Conservation (phyloP, 2,888 invertebrate species). For the Steromphala cineraria region DNA sequence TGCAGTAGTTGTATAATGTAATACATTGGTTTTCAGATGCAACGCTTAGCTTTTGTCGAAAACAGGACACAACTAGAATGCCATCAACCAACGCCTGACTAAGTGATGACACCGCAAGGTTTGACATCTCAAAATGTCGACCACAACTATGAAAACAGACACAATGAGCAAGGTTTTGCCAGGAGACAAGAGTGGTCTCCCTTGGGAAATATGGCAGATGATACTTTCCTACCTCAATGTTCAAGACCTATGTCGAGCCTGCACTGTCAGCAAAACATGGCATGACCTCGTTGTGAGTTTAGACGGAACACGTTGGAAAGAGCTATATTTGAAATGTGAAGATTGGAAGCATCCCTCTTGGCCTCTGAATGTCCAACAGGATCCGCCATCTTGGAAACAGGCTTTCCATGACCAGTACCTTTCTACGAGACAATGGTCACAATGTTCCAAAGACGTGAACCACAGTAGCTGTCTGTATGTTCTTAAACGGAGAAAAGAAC, state of each 20-base stretch:
- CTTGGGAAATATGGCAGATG: conserved; percentile 69
- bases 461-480: conserved; percentile 53
- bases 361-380: conserved; percentile 60
- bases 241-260: conserved; percentile 58
- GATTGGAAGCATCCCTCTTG: conserved; percentile 68
- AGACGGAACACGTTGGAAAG: conserved; percentile 63
- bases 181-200: conserved; percentile 60
- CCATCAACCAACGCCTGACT: no score
- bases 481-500: conserved; percentile 50
- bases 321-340: conserved; percentile 57
- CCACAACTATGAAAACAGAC: conserved; percentile 20
- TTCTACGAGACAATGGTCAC: conserved; percentile 59
- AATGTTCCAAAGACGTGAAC: conserved; percentile 41
- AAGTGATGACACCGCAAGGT: background rate
- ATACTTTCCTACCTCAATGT: conserved; percentile 62
- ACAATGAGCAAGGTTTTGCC: conserved; percentile 19
- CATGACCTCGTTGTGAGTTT: conserved; percentile 61
- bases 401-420: conserved; percentile 62
- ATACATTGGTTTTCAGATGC: no score
- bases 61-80: no score
- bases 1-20: no score
- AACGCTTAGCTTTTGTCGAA: no score
- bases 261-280: conserved; percentile 68
- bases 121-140: conserved; percentile 8
- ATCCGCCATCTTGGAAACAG: conserved; percentile 64